These are phyloP conservation scores for Hestina assimilis DNA, from an alignment of 1,140 invertebrate genomes.

Conservation along the genomic window DNA sequence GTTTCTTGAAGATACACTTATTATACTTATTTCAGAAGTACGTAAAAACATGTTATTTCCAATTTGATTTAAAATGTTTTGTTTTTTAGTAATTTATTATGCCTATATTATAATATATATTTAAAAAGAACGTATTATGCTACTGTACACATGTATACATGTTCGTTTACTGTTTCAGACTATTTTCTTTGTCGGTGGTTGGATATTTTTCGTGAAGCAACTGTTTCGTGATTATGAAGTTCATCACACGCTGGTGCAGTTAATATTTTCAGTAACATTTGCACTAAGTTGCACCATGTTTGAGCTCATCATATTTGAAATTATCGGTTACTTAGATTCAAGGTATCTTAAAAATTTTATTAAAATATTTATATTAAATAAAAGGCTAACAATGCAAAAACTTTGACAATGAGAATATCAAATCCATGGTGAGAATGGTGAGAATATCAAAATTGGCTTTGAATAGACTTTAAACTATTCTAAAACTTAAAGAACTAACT, in stretches of 20 bases:
- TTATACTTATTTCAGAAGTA: constrained; percentile 74
- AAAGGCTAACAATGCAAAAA: not conserved
- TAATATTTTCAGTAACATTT: constrained; percentile 98
- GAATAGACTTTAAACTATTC: no score
- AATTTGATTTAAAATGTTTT: not conserved
- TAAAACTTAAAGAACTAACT: no score
- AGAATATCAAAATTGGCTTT: no score
- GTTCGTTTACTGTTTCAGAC: constrained; percentile 82
- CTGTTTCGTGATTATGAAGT: constrained; percentile 99
- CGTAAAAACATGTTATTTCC: constrained; percentile 6
- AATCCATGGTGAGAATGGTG: no score
- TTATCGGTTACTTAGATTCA: constrained; percentile 92
- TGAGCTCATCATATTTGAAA: constrained; percentile 99
- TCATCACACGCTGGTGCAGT: constrained; percentile 94
- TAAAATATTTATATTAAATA: not conserved
- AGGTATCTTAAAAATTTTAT: constrained; percentile 48
- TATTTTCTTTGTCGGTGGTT: constrained; percentile 97
- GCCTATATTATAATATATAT: no score
- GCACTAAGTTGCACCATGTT: constrained; percentile 99
- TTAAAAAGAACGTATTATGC: not conserved
- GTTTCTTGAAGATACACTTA: constrained; percentile 72
- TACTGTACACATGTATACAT: not conserved
- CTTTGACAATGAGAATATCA: not conserved
- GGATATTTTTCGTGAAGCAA: constrained; percentile 99
- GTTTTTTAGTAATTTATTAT: not conserved